A percentile compares a stretch with the other conserved stretches of the same genome.
phyloP scores from a whole-genome alignment of 2,113 vertebrate genomes.

The Cinclus mexicanus region DNA sequence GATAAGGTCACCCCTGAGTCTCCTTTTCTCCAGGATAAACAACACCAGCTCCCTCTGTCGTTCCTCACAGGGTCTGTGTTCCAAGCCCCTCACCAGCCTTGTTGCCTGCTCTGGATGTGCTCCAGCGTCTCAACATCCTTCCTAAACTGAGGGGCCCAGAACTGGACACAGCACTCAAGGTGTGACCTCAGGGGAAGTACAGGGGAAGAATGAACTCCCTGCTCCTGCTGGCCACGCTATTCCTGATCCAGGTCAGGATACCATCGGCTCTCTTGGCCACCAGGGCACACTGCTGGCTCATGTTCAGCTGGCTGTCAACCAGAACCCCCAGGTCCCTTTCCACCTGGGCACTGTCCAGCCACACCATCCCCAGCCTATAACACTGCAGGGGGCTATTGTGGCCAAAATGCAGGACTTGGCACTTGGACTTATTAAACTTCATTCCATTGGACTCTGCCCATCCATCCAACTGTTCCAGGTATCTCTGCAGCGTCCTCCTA shows the following conservation, averaged over 20 bases:
- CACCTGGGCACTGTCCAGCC: not conserved
- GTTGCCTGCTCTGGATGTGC: rapidly evolving
- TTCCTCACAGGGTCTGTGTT: not conserved
- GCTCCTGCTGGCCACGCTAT: not conserved
- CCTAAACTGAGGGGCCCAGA: not conserved
- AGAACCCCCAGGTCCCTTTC: not conserved
- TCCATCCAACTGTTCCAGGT: not conserved
- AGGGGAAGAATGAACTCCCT: not conserved
- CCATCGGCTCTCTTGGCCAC: not conserved
- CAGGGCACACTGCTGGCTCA: not conserved
- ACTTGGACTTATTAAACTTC: not conserved
- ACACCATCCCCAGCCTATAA: not conserved
- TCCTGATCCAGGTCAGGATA: not conserved
- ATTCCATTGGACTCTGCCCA: no score
- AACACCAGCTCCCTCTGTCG: rapidly evolving
- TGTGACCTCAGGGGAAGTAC: not conserved
- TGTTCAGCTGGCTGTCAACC: not conserved
- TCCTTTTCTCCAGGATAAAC: not conserved
- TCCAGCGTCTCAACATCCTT: rapidly evolving
- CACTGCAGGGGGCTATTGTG: not conserved
- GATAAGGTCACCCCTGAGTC: not conserved
- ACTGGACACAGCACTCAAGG: no score
- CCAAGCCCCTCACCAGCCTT: not conserved
- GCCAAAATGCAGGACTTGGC: not conserved
- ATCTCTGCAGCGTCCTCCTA: not conserved